Base-by-base conservation (phyloP, 2,797 vertebrate species). In the Salmo trutta region DNA sequence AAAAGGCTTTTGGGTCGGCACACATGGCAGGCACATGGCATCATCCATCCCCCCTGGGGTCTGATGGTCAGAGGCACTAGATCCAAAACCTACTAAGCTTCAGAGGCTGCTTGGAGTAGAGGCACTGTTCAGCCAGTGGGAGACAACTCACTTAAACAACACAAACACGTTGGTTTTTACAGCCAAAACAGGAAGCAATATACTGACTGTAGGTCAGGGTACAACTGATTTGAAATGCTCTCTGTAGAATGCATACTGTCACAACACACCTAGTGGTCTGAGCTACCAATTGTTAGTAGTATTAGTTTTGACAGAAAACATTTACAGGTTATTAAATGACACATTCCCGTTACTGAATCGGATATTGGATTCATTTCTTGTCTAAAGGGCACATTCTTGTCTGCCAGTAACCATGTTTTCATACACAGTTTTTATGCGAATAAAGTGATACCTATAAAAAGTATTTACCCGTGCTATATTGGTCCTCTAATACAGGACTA, bases 21-120 rank as follows among this genome's bases (percentile, higher is more conserved):
- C 88, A 89, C 77, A 82, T 89, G 87, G 89, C n/a, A 74, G 8
- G 56, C 88, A 91, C 86, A 86, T 91, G 89, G 80, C 12, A 56
- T 71, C 3, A n/a, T 51, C 75, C 76, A 75, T 82, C 73, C 85
- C 86, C 59, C 83, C 77, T 79, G 85, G 86, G 81, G 75, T 85
- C 87, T 83, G 64, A 10, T 21, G n/a, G 15, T 62, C 59, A 21
- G 21, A 8, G 59, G 21, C 21, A 24, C 7, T 62, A 36, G 7
- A 16, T 16, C n/a, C 1, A 77, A 79, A 68, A 83, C 84, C 75
- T 84, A 79, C 77, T 86, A 53, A 33, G 41, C 66, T 24, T 62
- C 56, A 62, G 56, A 75, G 14, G 7, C 29, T 36, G 73, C 76
- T 76, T 81, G 72, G 75, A 73, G 72, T 78, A 79, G 78, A 77